Evolutionary conservation across 2,113 vertebrate genomes (phyloP).

Genomic region (Zeus faber): DNA sequence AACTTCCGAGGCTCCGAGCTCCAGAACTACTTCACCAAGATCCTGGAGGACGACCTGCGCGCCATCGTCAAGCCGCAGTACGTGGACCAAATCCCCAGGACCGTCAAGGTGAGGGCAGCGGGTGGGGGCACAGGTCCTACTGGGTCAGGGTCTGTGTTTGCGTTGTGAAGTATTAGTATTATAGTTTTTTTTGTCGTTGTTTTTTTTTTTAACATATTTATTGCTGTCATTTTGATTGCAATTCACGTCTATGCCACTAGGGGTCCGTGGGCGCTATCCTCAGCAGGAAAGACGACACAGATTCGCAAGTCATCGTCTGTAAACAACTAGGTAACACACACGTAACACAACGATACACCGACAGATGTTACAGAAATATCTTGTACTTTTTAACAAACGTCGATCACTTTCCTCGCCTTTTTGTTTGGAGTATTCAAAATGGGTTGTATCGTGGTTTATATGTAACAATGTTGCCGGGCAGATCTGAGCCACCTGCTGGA

Average conservation of each 20-base stretch:
- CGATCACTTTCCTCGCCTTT: not conserved
- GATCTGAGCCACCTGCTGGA: constrained; percentile 93
- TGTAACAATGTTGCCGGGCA: constrained; percentile 62
- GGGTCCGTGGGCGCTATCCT: constrained; percentile 95
- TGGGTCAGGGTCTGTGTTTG: too few species aligned
- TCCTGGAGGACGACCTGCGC: constrained; percentile 96
- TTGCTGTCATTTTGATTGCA: too few species aligned
- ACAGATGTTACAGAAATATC: not conserved
- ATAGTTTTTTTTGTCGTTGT: too few species aligned
- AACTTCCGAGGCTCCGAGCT: constrained; percentile 97
- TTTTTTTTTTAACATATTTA: too few species aligned
- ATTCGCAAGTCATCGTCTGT: constrained; percentile 86
- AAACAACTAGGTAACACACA: constrained; percentile 83
- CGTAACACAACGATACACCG: constrained; percentile 49
- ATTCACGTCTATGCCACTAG: constrained; percentile 75
- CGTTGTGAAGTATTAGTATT: too few species aligned
- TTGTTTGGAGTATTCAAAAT: too few species aligned
- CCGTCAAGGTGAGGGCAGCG: constrained; percentile 97
- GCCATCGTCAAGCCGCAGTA: constrained; percentile 99
- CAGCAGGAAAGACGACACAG: constrained; percentile 96
- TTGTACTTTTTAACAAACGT: too few species aligned
- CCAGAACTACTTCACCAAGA: constrained; percentile 99
- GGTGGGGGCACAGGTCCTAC: too few species aligned
- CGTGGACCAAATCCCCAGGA: constrained; percentile 98
- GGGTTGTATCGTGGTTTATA: not conserved